A percentile compares a stretch with the other conserved stretches of the same genome.
Conservation (phyloP, 2,888 invertebrate genomes). For the Sarcophaga variegata region DNA sequence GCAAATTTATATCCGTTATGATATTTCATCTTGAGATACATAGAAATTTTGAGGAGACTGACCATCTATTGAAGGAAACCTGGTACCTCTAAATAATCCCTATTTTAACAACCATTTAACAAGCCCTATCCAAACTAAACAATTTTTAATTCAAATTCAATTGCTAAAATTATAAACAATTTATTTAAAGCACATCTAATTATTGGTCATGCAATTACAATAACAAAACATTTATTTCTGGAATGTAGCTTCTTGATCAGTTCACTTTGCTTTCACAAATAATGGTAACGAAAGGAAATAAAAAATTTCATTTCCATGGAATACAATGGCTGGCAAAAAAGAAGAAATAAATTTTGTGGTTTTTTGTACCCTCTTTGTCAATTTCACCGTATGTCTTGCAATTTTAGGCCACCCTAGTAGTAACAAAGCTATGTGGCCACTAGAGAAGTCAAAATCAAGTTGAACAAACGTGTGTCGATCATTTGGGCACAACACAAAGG, state of each 20-base stretch:
- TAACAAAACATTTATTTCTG: not conserved
- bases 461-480: constrained; percentile 66
- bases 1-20: too few species aligned
- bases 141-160: too few species aligned
- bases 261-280: constrained; percentile 72
- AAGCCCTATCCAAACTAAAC: too few species aligned
- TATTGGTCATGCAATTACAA: not conserved
- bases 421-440: constrained; percentile 46
- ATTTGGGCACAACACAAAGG: constrained; percentile 55
- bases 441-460: constrained; percentile 50
- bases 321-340: constrained; percentile 55
- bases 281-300: constrained; percentile 80
- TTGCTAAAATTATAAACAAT: not conserved
- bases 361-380: not conserved
- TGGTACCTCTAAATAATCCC: too few species aligned
- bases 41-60: too few species aligned
- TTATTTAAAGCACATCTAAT: not conserved
- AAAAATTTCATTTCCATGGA: constrained; percentile 68
- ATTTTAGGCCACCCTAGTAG: constrained; percentile 61
- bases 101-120: too few species aligned
- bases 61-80: too few species aligned
- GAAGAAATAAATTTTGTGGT: constrained; percentile 11
- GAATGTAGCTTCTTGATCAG: not conserved
- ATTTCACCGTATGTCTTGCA: not conserved
- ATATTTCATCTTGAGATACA: too few species aligned